Conservation (phyloP, 2,113 vertebrate species). For the Carassius auratus region DNA sequence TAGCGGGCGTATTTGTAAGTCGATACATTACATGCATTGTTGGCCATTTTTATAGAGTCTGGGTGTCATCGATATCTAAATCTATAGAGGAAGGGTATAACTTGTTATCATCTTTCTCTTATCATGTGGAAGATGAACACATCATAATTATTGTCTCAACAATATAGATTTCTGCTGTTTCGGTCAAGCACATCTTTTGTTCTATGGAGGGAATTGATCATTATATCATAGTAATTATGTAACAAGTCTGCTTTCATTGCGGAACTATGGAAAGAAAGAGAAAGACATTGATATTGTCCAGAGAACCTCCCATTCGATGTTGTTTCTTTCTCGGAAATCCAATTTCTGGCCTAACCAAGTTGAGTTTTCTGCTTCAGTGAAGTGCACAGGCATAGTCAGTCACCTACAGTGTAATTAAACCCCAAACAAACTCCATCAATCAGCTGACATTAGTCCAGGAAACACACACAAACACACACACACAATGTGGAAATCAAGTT, state of each 20-base stretch:
- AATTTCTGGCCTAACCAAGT: slow-evolving; percentile 61
- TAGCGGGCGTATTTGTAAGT: not conserved
- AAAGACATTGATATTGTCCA: slow-evolving; percentile 20
- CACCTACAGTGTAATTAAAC: slow-evolving; percentile 66
- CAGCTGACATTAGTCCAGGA: slow-evolving; percentile 58
- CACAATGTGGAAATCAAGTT: slow-evolving; percentile 53
- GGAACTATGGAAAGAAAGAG: not conserved
- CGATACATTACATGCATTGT: slow-evolving; percentile 22
- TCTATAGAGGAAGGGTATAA: slow-evolving; percentile 35
- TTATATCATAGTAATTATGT: slow-evolving; percentile 40
- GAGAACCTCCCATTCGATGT: slow-evolving; percentile 42
- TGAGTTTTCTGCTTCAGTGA: slow-evolving; percentile 60
- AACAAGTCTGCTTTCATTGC: not conserved
- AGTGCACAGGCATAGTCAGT: slow-evolving; percentile 58
- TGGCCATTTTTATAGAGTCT: slow-evolving; percentile 17
- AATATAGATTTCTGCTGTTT: slow-evolving; percentile 31
- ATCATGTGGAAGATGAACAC: slow-evolving; percentile 41
- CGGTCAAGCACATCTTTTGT: slow-evolving; percentile 12
- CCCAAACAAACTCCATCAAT: slow-evolving; percentile 65
- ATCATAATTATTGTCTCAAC: slow-evolving; percentile 42
- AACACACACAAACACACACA: slow-evolving; percentile 30
- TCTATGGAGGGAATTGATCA: slow-evolving; percentile 27
- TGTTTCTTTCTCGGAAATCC: slow-evolving; percentile 56
- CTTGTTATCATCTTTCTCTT: slow-evolving; percentile 38
- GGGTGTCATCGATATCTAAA: slow-evolving; percentile 16